Conservation (phyloP, 2,113 vertebrate species). For the Zapornia atra region DNA sequence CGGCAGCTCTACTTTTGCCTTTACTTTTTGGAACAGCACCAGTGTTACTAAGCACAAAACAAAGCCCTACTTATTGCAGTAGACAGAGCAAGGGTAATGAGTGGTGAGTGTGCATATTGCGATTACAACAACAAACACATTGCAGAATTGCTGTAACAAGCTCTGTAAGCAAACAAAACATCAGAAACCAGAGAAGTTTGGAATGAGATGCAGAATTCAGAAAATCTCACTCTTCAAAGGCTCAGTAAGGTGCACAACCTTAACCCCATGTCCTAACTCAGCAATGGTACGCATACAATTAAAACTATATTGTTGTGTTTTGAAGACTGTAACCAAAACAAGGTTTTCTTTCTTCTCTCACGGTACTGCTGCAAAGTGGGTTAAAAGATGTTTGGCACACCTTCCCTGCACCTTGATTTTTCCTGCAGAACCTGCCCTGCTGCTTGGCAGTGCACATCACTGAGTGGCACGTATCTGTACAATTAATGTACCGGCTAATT, state of each 20-base stretch:
- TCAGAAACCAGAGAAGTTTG: background rate
- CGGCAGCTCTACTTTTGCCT: background rate
- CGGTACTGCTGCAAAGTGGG: background rate
- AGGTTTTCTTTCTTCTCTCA: background rate
- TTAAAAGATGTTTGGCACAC: background rate
- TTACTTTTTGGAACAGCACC: background rate
- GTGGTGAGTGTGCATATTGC: background rate
- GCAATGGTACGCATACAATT: background rate
- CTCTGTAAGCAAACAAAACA: background rate
- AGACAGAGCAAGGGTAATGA: background rate
- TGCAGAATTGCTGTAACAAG: background rate
- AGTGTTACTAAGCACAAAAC: background rate
- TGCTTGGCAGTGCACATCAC: background rate
- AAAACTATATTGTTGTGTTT: background rate
- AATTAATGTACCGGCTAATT: background rate
- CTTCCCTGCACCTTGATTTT: background rate
- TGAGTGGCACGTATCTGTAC: background rate
- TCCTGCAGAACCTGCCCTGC: slow-evolving; percentile 26
- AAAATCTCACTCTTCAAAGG: background rate
- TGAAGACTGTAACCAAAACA: background rate
- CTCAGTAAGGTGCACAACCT: background rate
- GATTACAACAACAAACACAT: background rate
- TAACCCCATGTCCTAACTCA: background rate
- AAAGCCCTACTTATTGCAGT: background rate
- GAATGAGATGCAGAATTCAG: background rate